Conservation (phyloP, 2,888 invertebrate genomes). For the Stenchaetothrips biformis region DNA sequence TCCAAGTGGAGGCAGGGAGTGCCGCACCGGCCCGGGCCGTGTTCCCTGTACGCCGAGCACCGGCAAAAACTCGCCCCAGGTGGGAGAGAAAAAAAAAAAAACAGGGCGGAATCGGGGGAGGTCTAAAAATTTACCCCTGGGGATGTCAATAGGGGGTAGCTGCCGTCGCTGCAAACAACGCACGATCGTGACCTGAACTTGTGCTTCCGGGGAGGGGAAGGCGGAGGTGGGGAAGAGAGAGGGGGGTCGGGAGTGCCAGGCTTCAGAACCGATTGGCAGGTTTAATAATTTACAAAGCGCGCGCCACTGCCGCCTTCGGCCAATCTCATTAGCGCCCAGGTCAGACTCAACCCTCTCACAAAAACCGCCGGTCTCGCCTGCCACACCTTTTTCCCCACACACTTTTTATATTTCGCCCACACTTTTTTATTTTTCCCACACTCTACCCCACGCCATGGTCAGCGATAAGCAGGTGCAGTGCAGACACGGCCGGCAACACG, state of each 20-base stretch:
- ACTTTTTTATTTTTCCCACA: too few species aligned
- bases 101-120: neutral
- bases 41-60: neutral
- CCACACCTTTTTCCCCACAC: too few species aligned
- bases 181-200: too few species aligned
- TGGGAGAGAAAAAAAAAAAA: neutral
- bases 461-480: too few species aligned
- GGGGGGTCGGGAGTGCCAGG: neutral
- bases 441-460: too few species aligned
- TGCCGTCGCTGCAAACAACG: too few species aligned
- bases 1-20: neutral
- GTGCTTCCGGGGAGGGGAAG: neutral
- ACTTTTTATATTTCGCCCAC: too few species aligned
- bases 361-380: neutral
- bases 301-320: neutral
- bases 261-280: conserved; percentile 16
- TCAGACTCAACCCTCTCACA: neutral
- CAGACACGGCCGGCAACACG: too few species aligned
- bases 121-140: too few species aligned
- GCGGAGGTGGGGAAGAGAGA: neutral
- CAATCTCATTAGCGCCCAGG: neutral
- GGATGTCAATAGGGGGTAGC: too few species aligned
- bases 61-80: neutral
- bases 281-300: conserved; percentile 3
- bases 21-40: neutral